Conservation (phyloP, 1,140 invertebrate genomes). For the Bombus fervidus region DNA sequence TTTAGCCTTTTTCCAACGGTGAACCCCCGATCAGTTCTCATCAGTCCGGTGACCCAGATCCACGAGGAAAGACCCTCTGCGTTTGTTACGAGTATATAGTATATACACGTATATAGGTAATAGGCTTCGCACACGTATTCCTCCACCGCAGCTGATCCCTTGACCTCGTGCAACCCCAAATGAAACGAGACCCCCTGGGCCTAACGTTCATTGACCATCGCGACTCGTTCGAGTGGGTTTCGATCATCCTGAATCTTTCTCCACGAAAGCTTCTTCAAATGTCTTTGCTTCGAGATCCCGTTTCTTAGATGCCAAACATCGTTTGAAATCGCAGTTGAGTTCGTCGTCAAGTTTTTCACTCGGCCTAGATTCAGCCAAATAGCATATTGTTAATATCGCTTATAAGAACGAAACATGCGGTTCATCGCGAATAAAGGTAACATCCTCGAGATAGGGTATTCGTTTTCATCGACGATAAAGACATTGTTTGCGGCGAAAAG, state of each 20-base stretch:
- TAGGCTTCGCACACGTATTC: constrained; percentile 63
- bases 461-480: constrained; percentile 29
- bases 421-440: background rate
- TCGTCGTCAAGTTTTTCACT: background rate
- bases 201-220: constrained; percentile 67
- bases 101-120: constrained; percentile 34
- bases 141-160: constrained; percentile 77
- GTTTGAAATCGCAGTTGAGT: background rate
- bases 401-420: background rate
- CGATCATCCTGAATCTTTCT: constrained; percentile 29
- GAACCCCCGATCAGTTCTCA: constrained; percentile 80
- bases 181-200: constrained; percentile 65
- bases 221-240: constrained; percentile 31
- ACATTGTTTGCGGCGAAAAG: constrained; percentile 46
- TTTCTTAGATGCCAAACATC: rapidly evolving
- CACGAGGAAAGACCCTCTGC: constrained; percentile 73
- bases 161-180: constrained; percentile 76
- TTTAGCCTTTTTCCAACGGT: constrained; percentile 70
- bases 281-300: background rate
- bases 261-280: background rate
- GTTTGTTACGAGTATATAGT: constrained; percentile 46
- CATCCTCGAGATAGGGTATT: background rate
- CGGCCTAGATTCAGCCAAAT: no score
- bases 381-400: background rate
- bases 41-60: constrained; percentile 81